Conservation (phyloP, 2,888 invertebrate species). For the Drosophila barbarae region DNA sequence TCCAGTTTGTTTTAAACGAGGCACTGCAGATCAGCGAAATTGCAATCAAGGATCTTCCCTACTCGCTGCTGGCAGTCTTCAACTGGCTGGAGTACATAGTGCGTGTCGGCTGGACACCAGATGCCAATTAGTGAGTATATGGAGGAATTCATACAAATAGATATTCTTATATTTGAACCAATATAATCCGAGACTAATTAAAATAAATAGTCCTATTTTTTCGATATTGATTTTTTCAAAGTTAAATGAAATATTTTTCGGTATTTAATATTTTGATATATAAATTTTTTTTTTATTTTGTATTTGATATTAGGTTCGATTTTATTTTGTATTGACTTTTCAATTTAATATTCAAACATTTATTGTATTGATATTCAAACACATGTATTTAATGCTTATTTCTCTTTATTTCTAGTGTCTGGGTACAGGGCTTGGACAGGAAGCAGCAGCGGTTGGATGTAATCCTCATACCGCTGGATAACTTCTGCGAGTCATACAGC, state of each 20-base stretch:
- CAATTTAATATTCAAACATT: background rate
- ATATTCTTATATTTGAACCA: background rate
- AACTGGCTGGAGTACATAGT: conserved; percentile 98
- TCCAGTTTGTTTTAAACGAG: conserved; percentile 85
- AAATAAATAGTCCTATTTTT: no score
- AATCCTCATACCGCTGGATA: conserved; percentile 88
- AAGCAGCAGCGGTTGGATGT: conserved; percentile 92
- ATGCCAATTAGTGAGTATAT: conserved; percentile 89
- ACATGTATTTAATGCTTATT: background rate
- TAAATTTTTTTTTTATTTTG: no score
- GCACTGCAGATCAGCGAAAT: conserved; percentile 86
- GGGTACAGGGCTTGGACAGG: conserved; percentile 94
- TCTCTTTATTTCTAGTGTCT: conserved; percentile 83
- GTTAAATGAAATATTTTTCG: background rate
- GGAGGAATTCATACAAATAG: background rate
- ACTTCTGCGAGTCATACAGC: conserved; percentile 83
- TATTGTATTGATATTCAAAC: background rate
- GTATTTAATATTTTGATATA: background rate
- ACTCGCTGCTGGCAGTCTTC: conserved; percentile 89
- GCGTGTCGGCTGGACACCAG: conserved; percentile 96
- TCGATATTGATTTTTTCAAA: no score
- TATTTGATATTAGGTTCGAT: background rate
- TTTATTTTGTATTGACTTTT: background rate
- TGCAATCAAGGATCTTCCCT: conserved; percentile 87
- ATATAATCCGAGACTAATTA: background rate